A percentile compares a stretch with the other conserved stretches of the same genome.
These are phyloP conservation scores for Actinia equina DNA, from an alignment of 64 coral and sea anemone species.

Conservation along the genomic window DNA sequence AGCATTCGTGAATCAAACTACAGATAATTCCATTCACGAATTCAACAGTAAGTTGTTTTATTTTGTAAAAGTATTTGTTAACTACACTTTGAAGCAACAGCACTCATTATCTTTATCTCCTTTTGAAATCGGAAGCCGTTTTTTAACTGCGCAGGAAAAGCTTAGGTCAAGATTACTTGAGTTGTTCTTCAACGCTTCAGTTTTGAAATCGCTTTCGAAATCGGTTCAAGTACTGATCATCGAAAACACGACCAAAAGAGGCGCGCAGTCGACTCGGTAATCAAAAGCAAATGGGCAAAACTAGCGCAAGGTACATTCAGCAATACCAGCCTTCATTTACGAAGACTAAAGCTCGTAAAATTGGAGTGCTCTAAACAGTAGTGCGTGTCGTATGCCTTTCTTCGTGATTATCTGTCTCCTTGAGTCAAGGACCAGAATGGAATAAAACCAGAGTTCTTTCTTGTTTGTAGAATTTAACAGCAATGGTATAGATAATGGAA, in stretches of 20 bases:
- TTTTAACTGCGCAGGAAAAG: slow-evolving; percentile 16
- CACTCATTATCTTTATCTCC: background rate
- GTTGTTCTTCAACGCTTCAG: slow-evolving; percentile 13
- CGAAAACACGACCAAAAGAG: slow-evolving; percentile 4
- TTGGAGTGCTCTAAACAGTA: background rate
- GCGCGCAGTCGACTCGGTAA: background rate
- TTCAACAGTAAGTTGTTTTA: slow-evolving; percentile 10
- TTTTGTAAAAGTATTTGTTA: slow-evolving; percentile 1
- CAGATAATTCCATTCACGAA: background rate
- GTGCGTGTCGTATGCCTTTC: background rate
- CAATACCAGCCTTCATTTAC: background rate
- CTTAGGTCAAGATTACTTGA: slow-evolving; percentile 27
- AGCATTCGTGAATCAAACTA: background rate
- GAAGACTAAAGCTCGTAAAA: background rate
- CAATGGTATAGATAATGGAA: background rate
- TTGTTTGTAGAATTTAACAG: slow-evolving; percentile 8
- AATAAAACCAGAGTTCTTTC: slow-evolving; percentile 11
- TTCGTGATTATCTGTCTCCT: background rate
- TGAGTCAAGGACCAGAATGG: background rate
- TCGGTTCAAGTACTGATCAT: slow-evolving; percentile 12
- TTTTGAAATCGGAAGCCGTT: slow-evolving; percentile 26
- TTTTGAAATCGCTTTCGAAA: slow-evolving; percentile 21
- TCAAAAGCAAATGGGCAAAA: background rate
- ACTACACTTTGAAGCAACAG: slow-evolving; percentile 10
- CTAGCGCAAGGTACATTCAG: background rate